phyloP scores from a whole-genome alignment of 1,140 invertebrate species.

The Conus ventricosus region DNA sequence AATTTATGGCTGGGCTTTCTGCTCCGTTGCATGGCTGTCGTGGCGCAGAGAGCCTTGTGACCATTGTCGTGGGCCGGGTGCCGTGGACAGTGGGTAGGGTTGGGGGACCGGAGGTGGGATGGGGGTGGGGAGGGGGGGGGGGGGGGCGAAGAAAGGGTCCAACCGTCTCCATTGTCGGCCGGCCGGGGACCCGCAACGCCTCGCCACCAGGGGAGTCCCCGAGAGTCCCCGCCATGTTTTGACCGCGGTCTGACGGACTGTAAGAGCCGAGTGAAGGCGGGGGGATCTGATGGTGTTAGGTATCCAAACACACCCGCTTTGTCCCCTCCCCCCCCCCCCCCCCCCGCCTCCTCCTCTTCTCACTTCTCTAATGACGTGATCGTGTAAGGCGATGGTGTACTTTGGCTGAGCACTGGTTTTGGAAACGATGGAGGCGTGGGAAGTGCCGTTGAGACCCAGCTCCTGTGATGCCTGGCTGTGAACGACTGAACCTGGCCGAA shows the following conservation, averaged over 20 bases:
- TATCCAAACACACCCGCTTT: neutral
- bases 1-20: neutral
- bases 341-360: no score
- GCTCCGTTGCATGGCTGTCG: neutral
- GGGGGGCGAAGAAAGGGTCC: neutral
- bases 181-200: no score
- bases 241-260: neutral
- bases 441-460: no score
- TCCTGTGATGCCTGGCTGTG: no score
- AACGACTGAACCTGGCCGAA: no score
- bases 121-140: neutral
- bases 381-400: neutral
- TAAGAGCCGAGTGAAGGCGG: neutral
- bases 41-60: neutral
- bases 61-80: neutral
- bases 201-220: no score
- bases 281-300: neutral
- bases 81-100: neutral
- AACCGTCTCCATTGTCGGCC: neutral
- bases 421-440: no score
- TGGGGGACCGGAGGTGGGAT: no score
- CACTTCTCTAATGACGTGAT: no score
- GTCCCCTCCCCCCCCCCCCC: neutral
- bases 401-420: neutral
- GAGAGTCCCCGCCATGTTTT: neutral